These are phyloP conservation scores for Nemurella pictetii DNA, from an alignment of 2,888 invertebrate genomes.

Conservation along the genomic window DNA sequence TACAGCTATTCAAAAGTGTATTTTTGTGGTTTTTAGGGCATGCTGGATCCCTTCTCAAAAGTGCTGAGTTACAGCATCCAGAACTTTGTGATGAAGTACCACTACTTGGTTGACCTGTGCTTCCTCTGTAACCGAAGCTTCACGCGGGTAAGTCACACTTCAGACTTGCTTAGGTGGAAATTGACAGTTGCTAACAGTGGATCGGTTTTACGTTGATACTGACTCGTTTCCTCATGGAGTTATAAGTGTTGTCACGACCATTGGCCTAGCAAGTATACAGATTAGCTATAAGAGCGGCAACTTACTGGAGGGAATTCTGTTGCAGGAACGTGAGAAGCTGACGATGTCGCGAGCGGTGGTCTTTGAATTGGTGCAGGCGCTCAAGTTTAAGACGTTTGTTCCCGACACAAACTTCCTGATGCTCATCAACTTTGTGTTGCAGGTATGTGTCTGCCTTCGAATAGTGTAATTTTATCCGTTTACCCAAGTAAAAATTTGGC, in stretches of 20 bases:
- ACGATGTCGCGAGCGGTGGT: slow-evolving; percentile 89
- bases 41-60: slow-evolving; percentile 95
- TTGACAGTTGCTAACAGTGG: no score
- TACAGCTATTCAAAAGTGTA: background rate
- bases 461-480: no score
- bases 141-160: slow-evolving; percentile 60
- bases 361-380: slow-evolving; percentile 91
- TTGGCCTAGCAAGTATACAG: no score
- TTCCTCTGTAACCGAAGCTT: slow-evolving; percentile 89
- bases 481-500: no score
- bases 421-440: slow-evolving; percentile 83
- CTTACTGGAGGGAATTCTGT: no score
- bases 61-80: slow-evolving; percentile 91
- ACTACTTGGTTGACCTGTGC: slow-evolving; percentile 82
- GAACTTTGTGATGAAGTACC: slow-evolving; percentile 78
- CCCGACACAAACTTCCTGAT: slow-evolving; percentile 94
- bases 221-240: no score
- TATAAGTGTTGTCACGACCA: no score
- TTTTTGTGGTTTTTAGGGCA: slow-evolving; percentile 58
- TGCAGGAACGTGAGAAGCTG: slow-evolving; percentile 89
- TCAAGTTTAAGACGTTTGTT: slow-evolving; percentile 92
- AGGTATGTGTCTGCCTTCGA: no score
- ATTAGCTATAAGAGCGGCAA: no score
- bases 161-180: no score
- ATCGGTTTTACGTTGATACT: no score